Base-by-base conservation (phyloP, 92 coral and sea anemone species). In the Phenganax stokvisi region DNA sequence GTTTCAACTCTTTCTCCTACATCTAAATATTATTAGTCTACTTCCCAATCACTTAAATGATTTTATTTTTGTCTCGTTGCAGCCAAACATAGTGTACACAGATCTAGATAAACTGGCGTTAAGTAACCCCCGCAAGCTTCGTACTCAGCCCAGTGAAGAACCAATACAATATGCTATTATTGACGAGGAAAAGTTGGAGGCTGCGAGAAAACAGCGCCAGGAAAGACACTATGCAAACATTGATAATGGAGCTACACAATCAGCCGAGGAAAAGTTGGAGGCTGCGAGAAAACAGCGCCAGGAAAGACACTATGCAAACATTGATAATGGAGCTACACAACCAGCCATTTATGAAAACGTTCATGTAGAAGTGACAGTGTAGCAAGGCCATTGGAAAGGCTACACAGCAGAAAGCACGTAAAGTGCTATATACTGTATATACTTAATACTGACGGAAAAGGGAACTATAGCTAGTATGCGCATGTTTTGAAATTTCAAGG, bases 151-250 rank as follows among this genome's bases (percentile, higher is more conserved):
- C 13, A 20, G 52, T 12, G 63, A 56, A 28, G 30, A 17, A 55
- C 80, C 80, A 75, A 75, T 65, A 13, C 64, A 75, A 57, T 75
- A 75, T 11, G 80, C 80, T 59, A 44, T 75, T 1, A 75, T 75
- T 75, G 80, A 75, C 31, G 63, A 54, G 11, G 64, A 75, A 59
- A 57, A 59, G 31, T n/a, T 59, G 20, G 51, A 56, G 1, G 80
- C 80, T 30, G 62, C 80, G 0, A 27, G 73, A 37, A 68, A 75
- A 57, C 12, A 54, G 57, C 80, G 53, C 7, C 15, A 75, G 63
- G 80, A 75, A 56, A 75, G 80, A 25, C 66, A n/a, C 28, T 75
- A 75, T 29, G 80, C 56, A 57, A 75, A 73, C 78, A 53, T 73
- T 51, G 10, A 28, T 0, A 73, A 73, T 53, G 54, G 25, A 4